Conservation (phyloP, 2,888 invertebrate species). For the Lapara coniferarum region DNA sequence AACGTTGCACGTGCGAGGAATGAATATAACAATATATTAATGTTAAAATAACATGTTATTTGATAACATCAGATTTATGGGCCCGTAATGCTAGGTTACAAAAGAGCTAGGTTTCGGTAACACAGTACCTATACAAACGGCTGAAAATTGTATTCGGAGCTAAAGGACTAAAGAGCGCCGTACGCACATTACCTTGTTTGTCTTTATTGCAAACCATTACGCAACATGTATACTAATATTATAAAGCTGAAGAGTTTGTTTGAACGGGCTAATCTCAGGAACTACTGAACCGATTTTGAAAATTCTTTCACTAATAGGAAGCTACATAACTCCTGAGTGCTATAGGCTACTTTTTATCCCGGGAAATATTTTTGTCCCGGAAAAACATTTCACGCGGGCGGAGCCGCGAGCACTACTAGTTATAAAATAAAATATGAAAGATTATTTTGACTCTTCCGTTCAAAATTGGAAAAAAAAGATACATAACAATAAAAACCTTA, state of each 20-base stretch:
- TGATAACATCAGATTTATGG: slow-evolving; percentile 23
- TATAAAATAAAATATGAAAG: not conserved
- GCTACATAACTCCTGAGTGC: too few relatives aligned
- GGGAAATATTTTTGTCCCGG: too few relatives aligned
- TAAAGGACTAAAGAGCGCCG: not conserved
- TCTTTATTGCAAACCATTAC: too few relatives aligned
- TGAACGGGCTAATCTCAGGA: too few relatives aligned
- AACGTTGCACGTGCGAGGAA: slow-evolving; percentile 38
- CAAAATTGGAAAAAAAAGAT: not conserved
- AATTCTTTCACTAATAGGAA: too few relatives aligned
- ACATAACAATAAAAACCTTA: not conserved
- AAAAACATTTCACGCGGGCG: too few relatives aligned
- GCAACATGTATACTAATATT: too few relatives aligned
- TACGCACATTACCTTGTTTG: too few relatives aligned
- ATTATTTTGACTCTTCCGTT: not conserved
- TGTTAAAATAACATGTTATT: slow-evolving; percentile 22
- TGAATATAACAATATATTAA: slow-evolving; percentile 28
- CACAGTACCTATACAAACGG: not conserved
- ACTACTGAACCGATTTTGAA: too few relatives aligned
- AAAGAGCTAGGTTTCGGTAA: slow-evolving; percentile 11
- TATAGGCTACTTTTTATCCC: too few relatives aligned
- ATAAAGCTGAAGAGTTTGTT: too few relatives aligned
- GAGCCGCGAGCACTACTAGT: too few relatives aligned
- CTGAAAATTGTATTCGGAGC: not conserved
- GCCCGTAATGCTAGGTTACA: slow-evolving; percentile 19